Evolutionary conservation across 2,888 invertebrate genomes (phyloP), one percentile per base, ranked within the genome.

Genomic region (Melieria picta): DNA sequence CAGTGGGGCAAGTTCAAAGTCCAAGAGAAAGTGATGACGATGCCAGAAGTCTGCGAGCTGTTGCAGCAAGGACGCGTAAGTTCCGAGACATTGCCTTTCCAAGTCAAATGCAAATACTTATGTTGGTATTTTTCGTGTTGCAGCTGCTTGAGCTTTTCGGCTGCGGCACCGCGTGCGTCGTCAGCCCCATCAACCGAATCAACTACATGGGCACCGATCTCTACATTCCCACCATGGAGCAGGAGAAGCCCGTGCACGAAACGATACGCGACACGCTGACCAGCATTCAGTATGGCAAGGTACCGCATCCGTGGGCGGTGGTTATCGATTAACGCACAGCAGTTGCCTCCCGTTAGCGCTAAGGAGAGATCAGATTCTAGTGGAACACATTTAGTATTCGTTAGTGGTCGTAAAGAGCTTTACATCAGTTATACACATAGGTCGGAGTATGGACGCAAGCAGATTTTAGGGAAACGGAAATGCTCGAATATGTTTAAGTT

Each of bases 101-200:
- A 46, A 47, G 62, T 66, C 58, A 60, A 11, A 64, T 47, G 50
- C 65, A 64, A 50, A 6, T 45, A 56, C 30, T 65, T 65, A 11
- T 47, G 58, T 5, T 30, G 50, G 52, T 13, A 69, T 10, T 47
- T 45, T 65, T 6, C 77, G 60, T 13, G 72, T 88, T 89, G 1
- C 88, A 98, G 98, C 87, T 99, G 77, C 85, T 97, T 78, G 99
- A 99, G 88, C 90, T 99, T 86, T 99, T 99, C 87, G 99, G 99
- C 72, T 91, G 97, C n/a, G 99, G 99, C 70, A 99, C 99, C 43
- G 99, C 99, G 0, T 96, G 96, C 80, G 90, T 98, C 63, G 94
- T 99, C 16, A 95, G 95, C 81, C 99, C 99, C 0, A 92, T 99
- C 69, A 93, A 93, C 71, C 90, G 91, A 74, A 95, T 99, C 74